Base-by-base conservation (phyloP, 2,797 vertebrate species). In the Ispidina picta region DNA sequence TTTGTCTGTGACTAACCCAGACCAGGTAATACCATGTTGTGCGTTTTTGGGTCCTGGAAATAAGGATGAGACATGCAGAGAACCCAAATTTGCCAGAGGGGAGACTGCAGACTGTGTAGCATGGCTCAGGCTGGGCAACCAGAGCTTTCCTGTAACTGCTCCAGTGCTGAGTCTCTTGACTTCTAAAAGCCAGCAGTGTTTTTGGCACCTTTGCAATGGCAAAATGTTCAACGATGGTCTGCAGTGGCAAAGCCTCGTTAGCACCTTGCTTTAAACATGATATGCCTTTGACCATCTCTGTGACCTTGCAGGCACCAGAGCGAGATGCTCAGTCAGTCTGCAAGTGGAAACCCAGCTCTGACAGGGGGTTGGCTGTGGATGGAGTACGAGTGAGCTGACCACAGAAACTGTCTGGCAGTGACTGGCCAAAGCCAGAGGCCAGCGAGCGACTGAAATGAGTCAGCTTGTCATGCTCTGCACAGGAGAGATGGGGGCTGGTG, bases 311-410 rank as follows among this genome's bases (percentile, higher is more conserved):
- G 66, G 10, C 4, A 12, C 0, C 26, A 12, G 31, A 10, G 55
- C 0, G 0, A 28, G 49, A 8, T 28, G 48, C 51, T 29, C 3
- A 22, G 55, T n/a, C 52, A 25, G 33, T 2, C 39, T 14, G 31
- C 0, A 12, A 37, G 29, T 51, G 71, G 56, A 55, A 63, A 48
- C 49, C 49, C 54, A 29, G 29, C 66, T 46, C 1, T 2, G 17
- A 2, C 3, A 17, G 14, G 22, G 55, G 5, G 14, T n/a, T 5
- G 8, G 20, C 92, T 4, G 1, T 2, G 49, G 64, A 2, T 29
- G 22, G 35, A 28, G 15, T 16, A 1, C 0, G 4, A 71, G 80
- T 0, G 0, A 79, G 7, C 43, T 1, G 18, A 39, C 70, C 31
- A 0, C 75, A 39, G 69, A 69, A 76, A 41, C 25, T 29, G 46